phyloP scores from a whole-genome alignment of 2,797 vertebrate species.

The Liasis olivaceus region DNA sequence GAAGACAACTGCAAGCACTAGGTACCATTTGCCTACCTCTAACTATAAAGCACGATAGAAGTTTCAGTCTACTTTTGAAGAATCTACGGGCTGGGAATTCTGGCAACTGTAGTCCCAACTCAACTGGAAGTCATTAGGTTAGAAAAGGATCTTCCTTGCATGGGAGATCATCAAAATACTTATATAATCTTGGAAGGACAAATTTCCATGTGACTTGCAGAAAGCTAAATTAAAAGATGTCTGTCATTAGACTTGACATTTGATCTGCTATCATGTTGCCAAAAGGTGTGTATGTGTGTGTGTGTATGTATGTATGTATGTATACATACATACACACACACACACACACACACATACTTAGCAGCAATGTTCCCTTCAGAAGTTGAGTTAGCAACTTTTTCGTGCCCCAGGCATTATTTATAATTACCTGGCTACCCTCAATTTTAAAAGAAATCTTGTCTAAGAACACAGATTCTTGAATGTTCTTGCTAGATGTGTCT shows the following conservation, averaged over 20 bases:
- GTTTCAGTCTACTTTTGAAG: not conserved
- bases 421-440: not conserved
- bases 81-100: not conserved
- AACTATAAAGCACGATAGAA: not conserved
- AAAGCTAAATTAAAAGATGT: not conserved
- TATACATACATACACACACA: no score
- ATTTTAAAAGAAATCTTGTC: not conserved
- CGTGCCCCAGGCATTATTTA: not conserved
- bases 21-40: not conserved
- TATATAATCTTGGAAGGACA: not conserved
- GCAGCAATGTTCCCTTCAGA: not conserved
- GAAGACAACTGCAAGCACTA: not conserved
- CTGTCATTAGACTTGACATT: not conserved
- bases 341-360: no score
- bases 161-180: not conserved
- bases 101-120: not conserved
- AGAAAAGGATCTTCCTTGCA: not conserved
- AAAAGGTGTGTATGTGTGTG: not conserved
- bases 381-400: not conserved
- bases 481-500: not conserved
- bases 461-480: not conserved
- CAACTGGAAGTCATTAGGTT: not conserved
- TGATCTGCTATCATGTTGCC: not conserved
- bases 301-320: no score
- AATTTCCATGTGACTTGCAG: not conserved